Conservation (phyloP, 2,113 vertebrate species). For the Cavia porcellus region DNA sequence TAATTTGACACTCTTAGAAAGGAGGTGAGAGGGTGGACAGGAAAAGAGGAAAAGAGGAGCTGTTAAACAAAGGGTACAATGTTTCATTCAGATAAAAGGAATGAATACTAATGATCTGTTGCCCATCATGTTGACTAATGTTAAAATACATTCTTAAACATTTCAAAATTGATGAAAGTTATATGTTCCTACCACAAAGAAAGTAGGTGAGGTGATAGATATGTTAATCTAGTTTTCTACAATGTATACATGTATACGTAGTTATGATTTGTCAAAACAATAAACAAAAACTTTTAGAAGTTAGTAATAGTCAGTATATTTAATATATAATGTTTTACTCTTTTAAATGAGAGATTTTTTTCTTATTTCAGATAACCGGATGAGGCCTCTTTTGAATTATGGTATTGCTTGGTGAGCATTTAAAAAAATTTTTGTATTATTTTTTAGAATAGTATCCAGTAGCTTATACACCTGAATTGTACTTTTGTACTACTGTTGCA, state of each 20-base stretch:
- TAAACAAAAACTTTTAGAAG: background rate
- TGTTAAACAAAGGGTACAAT: background rate
- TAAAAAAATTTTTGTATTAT: conserved; percentile 65
- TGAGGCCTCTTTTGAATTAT: conserved; percentile 97
- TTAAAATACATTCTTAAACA: background rate
- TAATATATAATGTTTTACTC: background rate
- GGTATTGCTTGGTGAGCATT: conserved; percentile 95
- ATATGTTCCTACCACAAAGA: background rate
- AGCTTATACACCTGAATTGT: conserved; percentile 27
- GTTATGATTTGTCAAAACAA: background rate
- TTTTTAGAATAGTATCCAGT: conserved; percentile 69
- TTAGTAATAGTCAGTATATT: background rate
- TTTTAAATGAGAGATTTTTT: conserved; percentile 45
- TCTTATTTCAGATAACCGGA: conserved; percentile 93
- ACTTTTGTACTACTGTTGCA: conserved; percentile 84
- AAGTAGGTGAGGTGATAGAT: background rate
- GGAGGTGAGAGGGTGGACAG: background rate
- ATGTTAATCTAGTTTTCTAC: background rate
- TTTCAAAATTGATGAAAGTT: background rate
- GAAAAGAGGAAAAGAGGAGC: background rate
- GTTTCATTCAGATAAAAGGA: background rate
- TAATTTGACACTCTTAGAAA: conserved; percentile 4
- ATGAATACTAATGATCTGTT: background rate
- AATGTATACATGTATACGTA: background rate
- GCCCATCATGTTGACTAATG: background rate